Evolutionary conservation across 2,797 vertebrate species (phyloP), one percentile per base, ranked within the genome.

Genomic region (Enteromius radiatus): DNA sequence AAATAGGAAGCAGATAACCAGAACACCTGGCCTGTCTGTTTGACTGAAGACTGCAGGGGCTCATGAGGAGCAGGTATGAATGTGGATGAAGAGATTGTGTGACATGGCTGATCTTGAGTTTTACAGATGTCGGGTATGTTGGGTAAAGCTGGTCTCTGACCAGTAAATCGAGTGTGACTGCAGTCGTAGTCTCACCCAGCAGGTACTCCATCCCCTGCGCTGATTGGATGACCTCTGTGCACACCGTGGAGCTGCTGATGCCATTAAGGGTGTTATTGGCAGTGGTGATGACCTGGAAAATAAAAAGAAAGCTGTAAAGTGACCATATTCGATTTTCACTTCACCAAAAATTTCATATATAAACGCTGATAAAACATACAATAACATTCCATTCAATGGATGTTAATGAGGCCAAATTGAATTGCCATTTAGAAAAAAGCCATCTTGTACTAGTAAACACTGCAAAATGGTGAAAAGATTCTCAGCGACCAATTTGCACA

Each of bases 171-270:
- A 21, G 10, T 26, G 17, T 67, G 31, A 56, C 1, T 56, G 23
- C 17, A 67, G 21, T 47, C 17, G 5, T 65, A 54, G 88, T 64
- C 96, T 92, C 95, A 99, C 98, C 98, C 86, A 98, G 91, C 86
- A 99, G 95, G 94, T 99, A 99, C 81, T 99, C 98, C 98, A 98
- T 99, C 91, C 98, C 98, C 91, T 98, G 97, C 49, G 96, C 96
- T 65, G 98, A 99, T 89, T 98, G 98, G 93, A 99, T 99, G 87
- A 99, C 98, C 95, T 99, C 98, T 3, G 97, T 98, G 93, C 98
- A 99, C 86, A 99, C 97, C 0, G 96, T 93, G 14, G 98, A 99
- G 91, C 98, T 99, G 91, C 98, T 99, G 90, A 99, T 99, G 88
- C 98, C 90, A 83, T 99, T 99, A 89, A 99, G 95, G 84, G 96